Base-by-base conservation (phyloP, 2,113 vertebrate species). In the Rhagologus leucostigma region DNA sequence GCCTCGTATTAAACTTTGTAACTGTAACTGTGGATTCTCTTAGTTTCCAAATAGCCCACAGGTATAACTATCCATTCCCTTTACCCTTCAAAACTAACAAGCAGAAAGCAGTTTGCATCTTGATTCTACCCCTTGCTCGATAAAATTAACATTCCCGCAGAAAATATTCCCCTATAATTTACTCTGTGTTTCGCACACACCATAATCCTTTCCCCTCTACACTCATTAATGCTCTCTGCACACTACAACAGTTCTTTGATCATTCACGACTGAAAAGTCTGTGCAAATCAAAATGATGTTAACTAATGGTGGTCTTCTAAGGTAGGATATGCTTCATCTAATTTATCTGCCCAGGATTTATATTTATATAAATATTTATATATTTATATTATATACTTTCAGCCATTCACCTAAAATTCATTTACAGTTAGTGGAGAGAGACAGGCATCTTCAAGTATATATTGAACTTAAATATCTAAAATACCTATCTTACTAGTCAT, bases 221-320 rank as follows among this genome's bases (percentile, higher is more conserved):
- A 46, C 32, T 78, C 56, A 49, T 86, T 76, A 91, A 79, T 83
- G 62, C 49, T 75, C 32, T 71, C 73, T 78, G 86, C 44, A 71
- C 74, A 49, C 69, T 68, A 15, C 41, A 87, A 42, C 39, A 78
- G 41, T 68, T 84, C 77, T 95, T 95, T 95, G 80, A 94, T 96
- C 65, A 76, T 57, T 94, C 37, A 84, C 30, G 32, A 49, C 53
- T 60, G 57, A 89, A 91, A 84, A 90, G 44, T 73, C 65, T 73
- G n/a, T 79, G 67, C 41, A 76, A 90, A 85, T 90, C 49, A 87
- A 95, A 93, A 85, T 79, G 3, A 63, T 75, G n/a, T 42, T 85
- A 73, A 89, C 89, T 89, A 49, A 83, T 52, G 27, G 24, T 79
- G 78, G 70, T 57, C 53, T 90, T 90, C 29, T 75, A 37, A 87